These are phyloP conservation scores for Oenanthe melanoleuca DNA, from an alignment of 2,113 vertebrate genomes.

Conservation along the genomic window DNA sequence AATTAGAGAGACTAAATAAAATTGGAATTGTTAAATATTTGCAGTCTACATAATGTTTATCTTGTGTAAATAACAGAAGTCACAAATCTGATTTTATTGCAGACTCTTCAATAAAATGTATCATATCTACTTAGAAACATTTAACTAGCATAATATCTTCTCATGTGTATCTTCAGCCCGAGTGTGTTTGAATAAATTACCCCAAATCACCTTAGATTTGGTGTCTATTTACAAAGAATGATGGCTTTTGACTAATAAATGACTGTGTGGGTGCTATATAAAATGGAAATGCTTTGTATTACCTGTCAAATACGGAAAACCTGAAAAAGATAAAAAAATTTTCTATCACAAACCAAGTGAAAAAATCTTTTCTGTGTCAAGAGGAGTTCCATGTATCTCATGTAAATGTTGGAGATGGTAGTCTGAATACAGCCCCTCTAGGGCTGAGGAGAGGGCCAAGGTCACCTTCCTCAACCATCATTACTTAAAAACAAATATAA, in stretches of 20 bases:
- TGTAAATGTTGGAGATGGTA: no score
- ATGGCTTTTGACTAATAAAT: not conserved
- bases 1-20: not conserved
- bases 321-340: not conserved
- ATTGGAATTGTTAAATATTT: constrained; percentile 1
- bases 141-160: not conserved
- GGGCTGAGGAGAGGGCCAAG: not conserved
- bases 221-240: not conserved
- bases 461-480: not conserved
- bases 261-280: not conserved
- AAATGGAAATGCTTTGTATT: not conserved
- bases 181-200: not conserved
- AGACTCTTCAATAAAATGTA: not conserved
- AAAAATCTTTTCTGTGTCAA: not conserved
- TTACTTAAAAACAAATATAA: not conserved
- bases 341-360: not conserved
- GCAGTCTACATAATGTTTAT: not conserved
- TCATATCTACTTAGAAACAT: not conserved
- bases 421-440: no score
- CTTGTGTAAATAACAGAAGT: not conserved
- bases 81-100: not conserved
- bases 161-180: not conserved
- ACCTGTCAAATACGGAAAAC: not conserved
- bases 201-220: not conserved
- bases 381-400: not conserved